These are phyloP conservation scores for Hypomecis atomaria DNA, from an alignment of 2,888 invertebrate genomes.

Conservation along the genomic window DNA sequence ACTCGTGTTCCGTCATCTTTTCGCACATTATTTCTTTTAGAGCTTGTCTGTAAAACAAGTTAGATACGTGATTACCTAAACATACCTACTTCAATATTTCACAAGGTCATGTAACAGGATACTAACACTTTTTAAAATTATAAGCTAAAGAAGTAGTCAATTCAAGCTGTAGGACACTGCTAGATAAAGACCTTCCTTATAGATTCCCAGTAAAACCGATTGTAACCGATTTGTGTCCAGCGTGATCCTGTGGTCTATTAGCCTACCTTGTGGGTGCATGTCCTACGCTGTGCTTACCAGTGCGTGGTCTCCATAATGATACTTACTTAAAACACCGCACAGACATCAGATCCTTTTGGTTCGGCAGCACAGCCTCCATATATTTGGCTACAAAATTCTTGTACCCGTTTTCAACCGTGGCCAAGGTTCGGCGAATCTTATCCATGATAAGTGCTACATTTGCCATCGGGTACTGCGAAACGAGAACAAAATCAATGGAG, in stretches of 20 bases:
- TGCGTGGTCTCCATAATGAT: not conserved
- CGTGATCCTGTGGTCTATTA: no score
- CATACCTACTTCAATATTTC: no score
- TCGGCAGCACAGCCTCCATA: constrained; percentile 73
- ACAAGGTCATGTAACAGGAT: not conserved
- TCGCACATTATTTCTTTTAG: constrained; percentile 87
- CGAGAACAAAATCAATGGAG: not conserved
- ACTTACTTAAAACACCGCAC: constrained; percentile 77
- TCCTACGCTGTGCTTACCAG: no score
- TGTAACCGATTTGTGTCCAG: no score
- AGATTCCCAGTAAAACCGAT: no score
- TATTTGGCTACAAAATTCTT: constrained; percentile 91
- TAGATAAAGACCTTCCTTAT: no score
- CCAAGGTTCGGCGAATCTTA: constrained; percentile 88
- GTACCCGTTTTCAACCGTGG: constrained; percentile 85
- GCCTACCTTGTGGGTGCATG: no score
- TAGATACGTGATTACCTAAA: not conserved
- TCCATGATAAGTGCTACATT: constrained; percentile 89
- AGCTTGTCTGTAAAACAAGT: constrained; percentile 81
- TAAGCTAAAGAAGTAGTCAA: no score
- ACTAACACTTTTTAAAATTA: not conserved
- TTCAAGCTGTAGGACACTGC: no score
- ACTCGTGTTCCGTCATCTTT: constrained; percentile 91
- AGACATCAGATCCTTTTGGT: constrained; percentile 74
- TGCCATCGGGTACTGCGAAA: constrained; percentile 88